Evolutionary conservation across 2,113 vertebrate genomes (phyloP).

Genomic region (Manacus vitellinus): DNA sequence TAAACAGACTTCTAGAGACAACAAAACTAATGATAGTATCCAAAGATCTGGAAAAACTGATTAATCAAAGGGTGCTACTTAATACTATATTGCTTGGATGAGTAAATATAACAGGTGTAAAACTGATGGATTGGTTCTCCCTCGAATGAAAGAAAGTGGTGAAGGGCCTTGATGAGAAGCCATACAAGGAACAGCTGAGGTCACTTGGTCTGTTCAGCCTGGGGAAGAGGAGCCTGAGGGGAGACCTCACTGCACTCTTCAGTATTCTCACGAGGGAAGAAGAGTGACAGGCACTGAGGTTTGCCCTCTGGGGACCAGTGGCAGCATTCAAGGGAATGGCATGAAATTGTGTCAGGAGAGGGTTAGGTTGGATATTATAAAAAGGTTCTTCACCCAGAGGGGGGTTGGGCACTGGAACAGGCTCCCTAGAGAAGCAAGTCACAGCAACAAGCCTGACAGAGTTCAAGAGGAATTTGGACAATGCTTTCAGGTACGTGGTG

Average conservation of each 20-base stretch:
- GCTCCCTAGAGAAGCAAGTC: not conserved
- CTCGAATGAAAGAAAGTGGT: not conserved
- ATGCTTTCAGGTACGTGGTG: not conserved
- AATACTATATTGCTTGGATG: not conserved
- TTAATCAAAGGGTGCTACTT: not conserved
- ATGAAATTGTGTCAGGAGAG: not conserved
- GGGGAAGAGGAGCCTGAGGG: not conserved
- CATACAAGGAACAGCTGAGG: not conserved
- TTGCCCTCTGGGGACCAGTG: not conserved
- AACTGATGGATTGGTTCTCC: not conserved
- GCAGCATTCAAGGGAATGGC: not conserved
- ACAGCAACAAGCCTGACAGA: not conserved
- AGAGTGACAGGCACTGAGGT: not conserved
- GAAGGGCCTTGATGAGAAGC: not conserved
- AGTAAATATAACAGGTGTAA: not conserved
- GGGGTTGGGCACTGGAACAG: not conserved
- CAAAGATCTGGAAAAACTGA: not conserved
- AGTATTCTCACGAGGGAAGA: not conserved
- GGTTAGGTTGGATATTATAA: not conserved
- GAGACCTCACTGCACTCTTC: not conserved
- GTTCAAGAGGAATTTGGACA: not conserved
- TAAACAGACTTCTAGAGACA: not conserved
- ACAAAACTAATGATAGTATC: not conserved
- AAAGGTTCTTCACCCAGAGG: not conserved
- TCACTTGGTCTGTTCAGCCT: not conserved